Evolutionary conservation across 1,140 invertebrate species (phyloP).

Genomic region (Drosophila navojoa): DNA sequence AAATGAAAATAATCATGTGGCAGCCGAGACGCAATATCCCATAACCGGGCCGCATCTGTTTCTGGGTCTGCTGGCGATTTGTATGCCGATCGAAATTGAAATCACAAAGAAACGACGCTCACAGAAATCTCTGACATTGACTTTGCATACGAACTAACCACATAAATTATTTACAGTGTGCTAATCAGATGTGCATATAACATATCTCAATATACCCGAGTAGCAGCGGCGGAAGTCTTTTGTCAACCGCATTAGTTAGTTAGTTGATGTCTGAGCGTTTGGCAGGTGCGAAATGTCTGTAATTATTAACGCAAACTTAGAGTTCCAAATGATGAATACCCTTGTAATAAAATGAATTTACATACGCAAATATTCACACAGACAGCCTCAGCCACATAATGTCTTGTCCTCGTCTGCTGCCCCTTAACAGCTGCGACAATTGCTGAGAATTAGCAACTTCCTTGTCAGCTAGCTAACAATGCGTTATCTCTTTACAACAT

Average conservation of each 20-base stretch:
- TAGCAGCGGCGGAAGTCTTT: constrained; percentile 3
- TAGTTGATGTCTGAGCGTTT: not conserved
- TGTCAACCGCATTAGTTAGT: not conserved
- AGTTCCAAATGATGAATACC: not conserved
- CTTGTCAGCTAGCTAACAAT: not conserved
- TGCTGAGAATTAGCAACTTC: too few relatives aligned
- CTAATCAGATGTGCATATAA: constrained; percentile 16
- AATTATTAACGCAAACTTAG: not conserved
- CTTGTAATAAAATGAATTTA: not conserved
- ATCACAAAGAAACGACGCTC: constrained; percentile 18
- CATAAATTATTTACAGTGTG: constrained; percentile 37
- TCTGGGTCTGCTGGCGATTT: constrained; percentile 37
- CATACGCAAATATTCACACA: too few relatives aligned
- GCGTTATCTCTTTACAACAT: not conserved
- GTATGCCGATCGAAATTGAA: constrained; percentile 31
- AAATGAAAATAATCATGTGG: constrained; percentile 22
- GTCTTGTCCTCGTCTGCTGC: not conserved
- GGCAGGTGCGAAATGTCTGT: not conserved
- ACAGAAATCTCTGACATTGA: constrained; percentile 27
- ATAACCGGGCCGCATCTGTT: constrained; percentile 20
- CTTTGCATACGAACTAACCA: constrained; percentile 24
- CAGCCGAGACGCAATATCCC: constrained; percentile 15
- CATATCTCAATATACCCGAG: not conserved
- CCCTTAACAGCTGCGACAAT: too few relatives aligned
- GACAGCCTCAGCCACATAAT: too few relatives aligned